Evolutionary conservation across 2,113 vertebrate species (phyloP).

Genomic region (Syngnathoides biaculeatus): DNA sequence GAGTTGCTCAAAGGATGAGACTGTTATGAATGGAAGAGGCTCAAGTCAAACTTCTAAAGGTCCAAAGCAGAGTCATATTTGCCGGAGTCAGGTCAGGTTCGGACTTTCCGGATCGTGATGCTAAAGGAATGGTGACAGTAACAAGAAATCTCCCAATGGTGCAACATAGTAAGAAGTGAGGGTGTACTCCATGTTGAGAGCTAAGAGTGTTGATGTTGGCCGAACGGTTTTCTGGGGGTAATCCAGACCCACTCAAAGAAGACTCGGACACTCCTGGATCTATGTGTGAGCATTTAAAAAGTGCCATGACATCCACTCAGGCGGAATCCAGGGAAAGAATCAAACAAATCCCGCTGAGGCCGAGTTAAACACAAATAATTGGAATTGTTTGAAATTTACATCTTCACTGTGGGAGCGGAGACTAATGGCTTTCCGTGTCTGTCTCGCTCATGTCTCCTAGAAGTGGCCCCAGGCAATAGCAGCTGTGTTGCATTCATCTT

Average conservation of each 20-base stretch:
- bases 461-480: conserved; percentile 46
- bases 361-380: conserved; percentile 37
- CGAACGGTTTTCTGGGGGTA: conserved; percentile 23
- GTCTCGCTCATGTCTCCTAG: conserved; percentile 36
- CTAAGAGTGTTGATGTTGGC: conserved; percentile 68
- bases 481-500: conserved; percentile 62
- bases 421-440: conserved; percentile 41
- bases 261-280: conserved; percentile 14
- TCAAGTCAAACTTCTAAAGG: conserved; percentile 52
- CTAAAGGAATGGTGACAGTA: conserved; percentile 57
- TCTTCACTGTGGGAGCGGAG: conserved; percentile 26
- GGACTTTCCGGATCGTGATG: conserved; percentile 23
- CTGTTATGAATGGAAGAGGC: conserved; percentile 46
- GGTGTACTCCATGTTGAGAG: conserved; percentile 29
- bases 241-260: conserved; percentile 45
- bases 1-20: conserved; percentile 5
- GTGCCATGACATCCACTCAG: conserved; percentile 9
- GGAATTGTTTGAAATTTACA: conserved; percentile 24
- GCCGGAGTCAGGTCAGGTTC: conserved; percentile 11
- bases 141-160: conserved; percentile 69
- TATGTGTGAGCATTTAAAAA: conserved; percentile 39
- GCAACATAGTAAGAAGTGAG: conserved; percentile 46
- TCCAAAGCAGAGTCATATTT: conserved; percentile 50
- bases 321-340: conserved; percentile 21
- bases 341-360: conserved; percentile 20